Conservation (phyloP, 53 echinoderm and acorn worm genomes). For the Holothuria scabra region DNA sequence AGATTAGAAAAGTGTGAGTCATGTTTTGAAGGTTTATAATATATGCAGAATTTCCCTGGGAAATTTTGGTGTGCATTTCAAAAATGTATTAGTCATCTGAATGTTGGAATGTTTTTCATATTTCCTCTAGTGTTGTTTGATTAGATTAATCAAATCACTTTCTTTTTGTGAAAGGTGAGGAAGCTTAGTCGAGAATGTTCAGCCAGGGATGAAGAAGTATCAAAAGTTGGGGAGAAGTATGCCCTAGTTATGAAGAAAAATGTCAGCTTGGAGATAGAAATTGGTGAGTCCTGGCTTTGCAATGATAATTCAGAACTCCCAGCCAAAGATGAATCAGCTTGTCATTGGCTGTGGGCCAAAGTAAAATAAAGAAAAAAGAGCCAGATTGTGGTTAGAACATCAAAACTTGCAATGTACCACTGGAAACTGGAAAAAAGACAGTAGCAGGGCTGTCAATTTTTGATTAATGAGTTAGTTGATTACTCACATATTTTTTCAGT, state of each 20-base stretch:
- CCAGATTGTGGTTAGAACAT: no score
- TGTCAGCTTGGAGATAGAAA: conserved; percentile 72
- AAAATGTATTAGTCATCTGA: background rate
- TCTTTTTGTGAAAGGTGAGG: conserved; percentile 59
- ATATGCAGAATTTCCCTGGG: background rate
- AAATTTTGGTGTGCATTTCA: no score
- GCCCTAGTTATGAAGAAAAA: conserved; percentile 63
- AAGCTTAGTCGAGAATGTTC: conserved; percentile 63
- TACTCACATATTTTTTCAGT: no score
- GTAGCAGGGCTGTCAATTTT: no score
- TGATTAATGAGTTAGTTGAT: no score
- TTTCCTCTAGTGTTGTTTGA: no score
- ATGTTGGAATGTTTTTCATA: background rate
- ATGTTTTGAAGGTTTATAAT: background rate
- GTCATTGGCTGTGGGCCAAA: no score
- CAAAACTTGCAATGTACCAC: no score
- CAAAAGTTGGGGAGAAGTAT: conserved; percentile 63
- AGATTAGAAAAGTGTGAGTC: background rate
- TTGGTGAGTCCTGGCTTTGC: conserved; percentile 49
- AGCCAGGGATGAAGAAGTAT: conserved; percentile 74
- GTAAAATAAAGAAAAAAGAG: no score
- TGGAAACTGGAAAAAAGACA: no score
- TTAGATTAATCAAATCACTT: background rate
- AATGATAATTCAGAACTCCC: background rate
- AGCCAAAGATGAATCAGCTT: no score